Conservation (phyloP, 2,888 invertebrate genomes). For the Torymus aiolomorphi region DNA sequence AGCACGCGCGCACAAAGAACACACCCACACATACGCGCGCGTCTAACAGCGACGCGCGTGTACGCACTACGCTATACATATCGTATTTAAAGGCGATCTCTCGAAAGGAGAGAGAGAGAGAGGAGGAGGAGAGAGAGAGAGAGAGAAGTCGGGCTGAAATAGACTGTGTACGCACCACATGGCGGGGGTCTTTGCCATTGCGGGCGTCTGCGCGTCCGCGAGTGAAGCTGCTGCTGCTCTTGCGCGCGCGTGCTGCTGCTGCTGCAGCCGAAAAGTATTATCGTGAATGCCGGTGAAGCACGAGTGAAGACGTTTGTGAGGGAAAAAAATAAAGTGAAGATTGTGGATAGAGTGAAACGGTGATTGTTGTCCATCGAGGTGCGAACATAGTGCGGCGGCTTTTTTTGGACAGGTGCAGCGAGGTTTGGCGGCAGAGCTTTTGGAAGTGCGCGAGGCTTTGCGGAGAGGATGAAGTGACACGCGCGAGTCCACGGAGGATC, state of each 20-base stretch:
- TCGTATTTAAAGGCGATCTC: no score
- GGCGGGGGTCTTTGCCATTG: slow-evolving; percentile 70
- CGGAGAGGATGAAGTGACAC: neutral
- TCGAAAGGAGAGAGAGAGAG: slow-evolving; percentile 44
- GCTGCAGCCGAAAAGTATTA: no score
- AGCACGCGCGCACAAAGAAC: no score
- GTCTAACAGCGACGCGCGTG: no score
- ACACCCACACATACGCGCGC: no score
- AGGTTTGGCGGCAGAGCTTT: neutral
- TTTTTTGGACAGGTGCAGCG: no score
- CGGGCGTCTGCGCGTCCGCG: slow-evolving; percentile 61
- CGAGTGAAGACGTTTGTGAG: neutral
- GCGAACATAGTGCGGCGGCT: no score
- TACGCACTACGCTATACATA: no score
- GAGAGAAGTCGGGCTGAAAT: slow-evolving; percentile 67
- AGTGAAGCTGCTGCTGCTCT: neutral
- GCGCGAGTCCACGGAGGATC: neutral
- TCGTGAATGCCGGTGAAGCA: no score
- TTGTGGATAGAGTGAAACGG: neutral
- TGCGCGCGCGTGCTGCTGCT: no score
- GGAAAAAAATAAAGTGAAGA: neutral
- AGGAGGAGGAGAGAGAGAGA: slow-evolving; percentile 17
- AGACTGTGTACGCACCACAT: slow-evolving; percentile 69
- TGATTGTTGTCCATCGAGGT: no score
- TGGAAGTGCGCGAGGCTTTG: neutral